These are phyloP conservation scores for Gymnocephalus cernua DNA, from an alignment of 2,113 vertebrate species.

Conservation along the genomic window DNA sequence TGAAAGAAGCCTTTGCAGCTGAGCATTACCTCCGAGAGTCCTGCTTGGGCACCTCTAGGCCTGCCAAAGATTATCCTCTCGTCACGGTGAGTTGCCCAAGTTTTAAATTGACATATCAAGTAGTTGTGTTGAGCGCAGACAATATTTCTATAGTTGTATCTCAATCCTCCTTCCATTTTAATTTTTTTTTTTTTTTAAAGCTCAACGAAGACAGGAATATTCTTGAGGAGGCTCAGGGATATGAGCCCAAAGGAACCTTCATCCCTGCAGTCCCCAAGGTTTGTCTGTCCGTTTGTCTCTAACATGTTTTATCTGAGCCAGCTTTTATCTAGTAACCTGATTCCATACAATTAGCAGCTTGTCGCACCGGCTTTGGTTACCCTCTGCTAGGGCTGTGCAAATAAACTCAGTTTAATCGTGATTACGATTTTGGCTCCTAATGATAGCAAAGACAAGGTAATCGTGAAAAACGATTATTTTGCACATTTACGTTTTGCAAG, in stretches of 20 bases:
- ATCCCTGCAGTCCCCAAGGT: slow-evolving; percentile 79
- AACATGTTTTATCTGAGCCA: not conserved
- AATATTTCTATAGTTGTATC: not conserved
- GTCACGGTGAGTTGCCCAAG: slow-evolving; percentile 87
- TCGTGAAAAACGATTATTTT: too few species aligned
- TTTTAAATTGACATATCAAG: not conserved
- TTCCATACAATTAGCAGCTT: not conserved
- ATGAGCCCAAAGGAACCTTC: slow-evolving; percentile 84
- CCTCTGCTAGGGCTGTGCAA: too few species aligned
- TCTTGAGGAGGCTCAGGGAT: slow-evolving; percentile 93
- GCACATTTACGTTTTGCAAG: too few species aligned
- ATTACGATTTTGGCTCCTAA: too few species aligned
- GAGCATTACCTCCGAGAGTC: slow-evolving; percentile 92
- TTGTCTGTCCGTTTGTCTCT: slow-evolving; percentile 9
- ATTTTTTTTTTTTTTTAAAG: slow-evolving; percentile 75
- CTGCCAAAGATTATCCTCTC: slow-evolving; percentile 93
- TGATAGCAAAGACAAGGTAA: too few species aligned
- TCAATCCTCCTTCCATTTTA: not conserved
- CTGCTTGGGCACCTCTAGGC: slow-evolving; percentile 82
- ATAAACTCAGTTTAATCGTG: too few species aligned
- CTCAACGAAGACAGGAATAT: slow-evolving; percentile 97
- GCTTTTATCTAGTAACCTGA: not conserved
- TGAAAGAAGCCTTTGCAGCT: slow-evolving; percentile 94
- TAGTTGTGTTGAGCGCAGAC: not conserved
- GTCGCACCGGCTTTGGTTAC: too few species aligned